Evolutionary conservation across 1,140 invertebrate genomes (phyloP).

Genomic region (Drosophila trapezifrons): DNA sequence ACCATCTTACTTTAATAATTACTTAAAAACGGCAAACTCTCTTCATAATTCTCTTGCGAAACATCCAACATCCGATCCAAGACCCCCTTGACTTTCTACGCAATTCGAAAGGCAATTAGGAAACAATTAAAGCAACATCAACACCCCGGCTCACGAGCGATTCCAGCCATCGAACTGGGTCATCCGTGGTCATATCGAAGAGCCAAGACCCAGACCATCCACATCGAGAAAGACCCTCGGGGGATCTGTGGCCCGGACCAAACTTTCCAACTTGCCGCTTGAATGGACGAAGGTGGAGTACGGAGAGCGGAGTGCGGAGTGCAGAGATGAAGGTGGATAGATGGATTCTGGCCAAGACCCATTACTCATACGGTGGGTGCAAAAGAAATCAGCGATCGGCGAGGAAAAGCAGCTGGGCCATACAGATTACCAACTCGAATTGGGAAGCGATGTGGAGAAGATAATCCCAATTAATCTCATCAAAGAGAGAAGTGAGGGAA

Average conservation of each 20-base stretch:
- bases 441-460: conserved; percentile 29
- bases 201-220: conserved; percentile 15
- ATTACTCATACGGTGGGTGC: conserved; percentile 46
- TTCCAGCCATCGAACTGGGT: conserved; percentile 45
- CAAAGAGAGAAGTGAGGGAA: not conserved
- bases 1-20: not conserved
- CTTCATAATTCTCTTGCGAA: not conserved
- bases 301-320: conserved; percentile 1
- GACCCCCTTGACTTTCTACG: conserved; percentile 6
- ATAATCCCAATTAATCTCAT: conserved; percentile 45
- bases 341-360: conserved; percentile 39
- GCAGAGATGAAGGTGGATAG: conserved; percentile 31
- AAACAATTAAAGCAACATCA: conserved; percentile 76
- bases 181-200: conserved; percentile 22
- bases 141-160: conserved; percentile 17
- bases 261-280: conserved; percentile 51
- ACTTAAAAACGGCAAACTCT: not conserved
- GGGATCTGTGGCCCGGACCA: conserved; percentile 15
- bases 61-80: not conserved
- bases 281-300: conserved; percentile 17
- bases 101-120: conserved; percentile 63
- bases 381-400: conserved; percentile 30
- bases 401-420: conserved; percentile 13
- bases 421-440: conserved; percentile 21
- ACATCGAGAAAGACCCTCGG: conserved; percentile 31